Conservation (phyloP, 2,888 invertebrate genomes). For the Toxonevra muliebris region DNA sequence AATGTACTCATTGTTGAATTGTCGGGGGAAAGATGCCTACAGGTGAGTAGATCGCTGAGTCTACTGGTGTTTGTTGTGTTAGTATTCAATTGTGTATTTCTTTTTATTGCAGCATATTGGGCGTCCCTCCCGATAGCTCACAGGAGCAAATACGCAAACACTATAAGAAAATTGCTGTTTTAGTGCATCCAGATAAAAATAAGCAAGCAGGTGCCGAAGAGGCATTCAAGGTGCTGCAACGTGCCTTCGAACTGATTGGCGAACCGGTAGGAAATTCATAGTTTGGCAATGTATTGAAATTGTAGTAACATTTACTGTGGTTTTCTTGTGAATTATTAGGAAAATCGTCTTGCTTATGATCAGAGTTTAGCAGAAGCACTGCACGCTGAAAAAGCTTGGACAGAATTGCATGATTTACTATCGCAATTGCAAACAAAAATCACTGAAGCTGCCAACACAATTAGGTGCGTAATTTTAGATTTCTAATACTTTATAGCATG, state of each 20-base stretch:
- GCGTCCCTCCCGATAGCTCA: slow-evolving; percentile 85
- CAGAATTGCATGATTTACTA: slow-evolving; percentile 85
- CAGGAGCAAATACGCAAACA: slow-evolving; percentile 95
- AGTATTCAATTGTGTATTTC: slow-evolving; percentile 14
- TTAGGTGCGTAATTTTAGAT: slow-evolving; percentile 66
- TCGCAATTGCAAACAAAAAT: slow-evolving; percentile 92
- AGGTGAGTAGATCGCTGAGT: slow-evolving; percentile 67
- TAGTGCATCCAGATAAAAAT: slow-evolving; percentile 97
- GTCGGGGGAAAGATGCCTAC: slow-evolving; percentile 96
- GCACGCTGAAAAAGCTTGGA: slow-evolving; percentile 87
- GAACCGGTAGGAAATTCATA: slow-evolving; percentile 73
- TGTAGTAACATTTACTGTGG: not conserved
- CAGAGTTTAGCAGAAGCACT: slow-evolving; percentile 78
- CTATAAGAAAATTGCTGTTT: slow-evolving; percentile 91
- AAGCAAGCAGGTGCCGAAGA: slow-evolving; percentile 95
- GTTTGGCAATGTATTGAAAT: not conserved
- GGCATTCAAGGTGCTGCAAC: slow-evolving; percentile 94
- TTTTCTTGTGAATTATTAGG: slow-evolving; percentile 64
- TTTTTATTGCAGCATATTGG: slow-evolving; percentile 74
- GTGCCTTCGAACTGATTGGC: slow-evolving; percentile 94
- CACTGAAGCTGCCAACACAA: slow-evolving; percentile 93
- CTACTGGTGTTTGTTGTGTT: slow-evolving; percentile 7
- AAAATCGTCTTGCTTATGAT: slow-evolving; percentile 78
- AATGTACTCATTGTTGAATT: slow-evolving; percentile 89
- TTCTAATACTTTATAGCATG: not conserved